Conservation (phyloP, 2,797 vertebrate species). For the Danio jaintianensis region DNA sequence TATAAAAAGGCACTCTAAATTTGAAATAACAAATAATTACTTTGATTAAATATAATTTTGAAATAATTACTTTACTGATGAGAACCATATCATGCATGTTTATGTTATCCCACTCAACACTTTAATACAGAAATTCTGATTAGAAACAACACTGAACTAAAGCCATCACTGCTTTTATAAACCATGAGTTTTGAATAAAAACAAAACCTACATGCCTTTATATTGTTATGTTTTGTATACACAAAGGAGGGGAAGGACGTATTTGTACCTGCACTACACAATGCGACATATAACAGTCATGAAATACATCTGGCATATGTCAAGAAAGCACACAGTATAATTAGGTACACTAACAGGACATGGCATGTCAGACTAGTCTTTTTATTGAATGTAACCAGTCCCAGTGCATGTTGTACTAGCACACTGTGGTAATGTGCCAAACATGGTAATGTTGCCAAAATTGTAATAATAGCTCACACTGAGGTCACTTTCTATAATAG, state of each 20-base stretch:
- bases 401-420: neutral
- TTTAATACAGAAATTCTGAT: neutral
- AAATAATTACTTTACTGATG: too few relatives aligned
- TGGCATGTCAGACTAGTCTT: neutral
- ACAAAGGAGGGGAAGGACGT: neutral
- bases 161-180: neutral
- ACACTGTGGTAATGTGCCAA: slow-evolving; percentile 6
- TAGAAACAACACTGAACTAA: neutral
- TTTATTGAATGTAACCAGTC: neutral
- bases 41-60: too few relatives aligned
- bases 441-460: slow-evolving; percentile 39
- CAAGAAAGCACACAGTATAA: neutral
- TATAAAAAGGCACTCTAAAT: too few relatives aligned
- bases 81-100: too few relatives aligned
- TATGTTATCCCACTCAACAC: too few relatives aligned
- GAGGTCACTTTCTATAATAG: slow-evolving; percentile 31
- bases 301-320: slow-evolving; percentile 17
- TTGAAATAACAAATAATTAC: too few relatives aligned
- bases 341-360: neutral
- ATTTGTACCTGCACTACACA: neutral
- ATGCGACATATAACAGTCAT: slow-evolving; percentile 13
- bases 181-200: neutral
- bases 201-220: neutral
- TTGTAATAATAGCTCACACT: neutral
- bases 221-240: slow-evolving; percentile 10